phyloP scores from a whole-genome alignment of 2,888 invertebrate genomes.

The Calameuta pallipes region DNA sequence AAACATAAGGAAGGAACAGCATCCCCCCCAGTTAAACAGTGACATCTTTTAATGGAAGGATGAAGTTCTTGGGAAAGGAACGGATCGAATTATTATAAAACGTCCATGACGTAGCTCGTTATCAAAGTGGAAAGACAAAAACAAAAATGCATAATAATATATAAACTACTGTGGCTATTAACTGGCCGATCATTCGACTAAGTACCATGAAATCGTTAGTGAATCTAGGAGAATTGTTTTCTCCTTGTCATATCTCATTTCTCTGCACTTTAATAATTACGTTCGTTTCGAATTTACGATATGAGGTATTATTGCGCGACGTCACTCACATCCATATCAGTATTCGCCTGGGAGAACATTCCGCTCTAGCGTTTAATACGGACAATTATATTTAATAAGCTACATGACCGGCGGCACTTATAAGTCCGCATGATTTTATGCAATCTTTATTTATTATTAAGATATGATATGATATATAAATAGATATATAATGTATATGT shows the following conservation, averaged over 20 bases:
- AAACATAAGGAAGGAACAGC: neutral
- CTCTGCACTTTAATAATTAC: neutral
- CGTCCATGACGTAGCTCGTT: neutral
- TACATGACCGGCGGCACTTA: conserved; percentile 2
- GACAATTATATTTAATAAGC: conserved; percentile 3
- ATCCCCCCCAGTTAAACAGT: neutral
- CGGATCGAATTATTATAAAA: neutral
- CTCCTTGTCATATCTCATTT: neutral
- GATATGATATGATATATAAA: neutral
- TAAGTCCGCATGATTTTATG: neutral
- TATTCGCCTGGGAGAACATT: conserved; percentile 14
- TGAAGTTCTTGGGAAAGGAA: neutral
- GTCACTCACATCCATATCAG: conserved; percentile 20
- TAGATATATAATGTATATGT: neutral
- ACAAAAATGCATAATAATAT: neutral
- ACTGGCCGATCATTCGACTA: neutral
- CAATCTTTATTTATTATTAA: conserved; percentile 2
- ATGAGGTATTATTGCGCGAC: conserved; percentile 12
- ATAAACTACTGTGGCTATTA: neutral
- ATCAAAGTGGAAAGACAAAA: neutral
- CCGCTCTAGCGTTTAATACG: neutral
- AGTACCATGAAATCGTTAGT: neutral
- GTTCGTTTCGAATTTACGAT: conserved; percentile 8
- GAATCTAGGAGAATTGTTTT: neutral
- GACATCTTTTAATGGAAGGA: neutral